Percentiles rank a stretch among this genome's conserved stretches.
These are phyloP conservation scores for Labrus mixtus DNA, from an alignment of 2,113 vertebrate genomes.

Conservation along the genomic window DNA sequence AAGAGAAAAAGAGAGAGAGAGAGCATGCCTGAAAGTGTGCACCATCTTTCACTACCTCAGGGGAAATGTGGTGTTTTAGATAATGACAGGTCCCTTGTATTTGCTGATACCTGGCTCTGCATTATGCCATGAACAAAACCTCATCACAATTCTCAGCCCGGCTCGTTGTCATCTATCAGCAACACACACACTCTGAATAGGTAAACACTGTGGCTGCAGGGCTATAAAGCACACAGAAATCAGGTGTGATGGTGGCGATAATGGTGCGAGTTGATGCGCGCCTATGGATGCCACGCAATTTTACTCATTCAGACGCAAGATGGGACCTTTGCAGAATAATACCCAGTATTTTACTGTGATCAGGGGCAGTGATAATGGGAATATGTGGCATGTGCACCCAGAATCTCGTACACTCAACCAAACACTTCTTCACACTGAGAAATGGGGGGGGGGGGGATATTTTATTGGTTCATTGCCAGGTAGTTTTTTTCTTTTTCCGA, in stretches of 20 bases:
- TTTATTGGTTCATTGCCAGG: too few relatives aligned
- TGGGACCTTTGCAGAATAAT: constrained; percentile 38
- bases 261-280: constrained; percentile 24
- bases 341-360: constrained; percentile 36
- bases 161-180: constrained; percentile 69
- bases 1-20: constrained; percentile 15
- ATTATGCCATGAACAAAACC: constrained; percentile 70
- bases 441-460: too few relatives aligned
- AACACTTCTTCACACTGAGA: background rate
- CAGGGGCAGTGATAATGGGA: background rate
- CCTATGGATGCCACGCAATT: constrained; percentile 38
- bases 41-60: constrained; percentile 69
- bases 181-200: constrained; percentile 56
- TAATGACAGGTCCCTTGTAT: constrained; percentile 76
- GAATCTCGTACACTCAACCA: background rate
- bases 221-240: constrained; percentile 55
- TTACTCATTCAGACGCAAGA: constrained; percentile 37
- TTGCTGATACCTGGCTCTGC: constrained; percentile 72
- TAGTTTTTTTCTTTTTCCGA: too few relatives aligned
- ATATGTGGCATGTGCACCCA: background rate
- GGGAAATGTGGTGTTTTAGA: constrained; percentile 78
- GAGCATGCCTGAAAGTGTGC: constrained; percentile 50
- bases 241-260: constrained; percentile 50
- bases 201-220: constrained; percentile 52
- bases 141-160: constrained; percentile 66